Evolutionary conservation across 1,140 invertebrate species (phyloP).

Genomic region (Bombus consobrinus): DNA sequence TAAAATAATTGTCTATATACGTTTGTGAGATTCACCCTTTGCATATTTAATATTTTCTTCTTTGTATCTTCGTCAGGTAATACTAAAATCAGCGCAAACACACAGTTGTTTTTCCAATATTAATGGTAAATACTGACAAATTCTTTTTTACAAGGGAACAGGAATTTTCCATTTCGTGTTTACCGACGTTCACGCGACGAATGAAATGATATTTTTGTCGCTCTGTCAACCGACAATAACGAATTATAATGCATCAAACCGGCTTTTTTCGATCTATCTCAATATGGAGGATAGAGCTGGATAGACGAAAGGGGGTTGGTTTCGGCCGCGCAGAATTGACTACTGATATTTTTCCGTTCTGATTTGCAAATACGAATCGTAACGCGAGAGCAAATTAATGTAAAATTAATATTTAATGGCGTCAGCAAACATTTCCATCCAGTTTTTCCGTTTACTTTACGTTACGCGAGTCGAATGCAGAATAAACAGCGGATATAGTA

Average conservation of each 20-base stretch:
- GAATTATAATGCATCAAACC: not conserved
- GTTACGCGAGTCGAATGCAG: not conserved
- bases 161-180: not conserved
- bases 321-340: not conserved
- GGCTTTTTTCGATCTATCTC: constrained; percentile 5
- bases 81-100: not conserved
- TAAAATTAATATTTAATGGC: constrained; percentile 33
- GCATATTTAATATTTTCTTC: not conserved
- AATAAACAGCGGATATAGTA: not conserved
- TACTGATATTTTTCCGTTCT: constrained; percentile 4
- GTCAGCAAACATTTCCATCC: not conserved
- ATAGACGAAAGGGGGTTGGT: no score
- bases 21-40: no score
- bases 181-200: not conserved
- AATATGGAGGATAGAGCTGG: not conserved
- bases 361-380: not conserved
- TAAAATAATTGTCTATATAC: not conserved
- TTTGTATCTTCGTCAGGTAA: not conserved
- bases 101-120: not conserved
- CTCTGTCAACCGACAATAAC: constrained; percentile 8
- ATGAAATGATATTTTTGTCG: constrained; percentile 27
- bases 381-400: constrained; percentile 4
- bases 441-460: not conserved
- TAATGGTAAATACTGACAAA: not conserved
- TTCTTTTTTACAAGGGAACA: not conserved